Evolutionary conservation across 1,140 invertebrate genomes (phyloP).

Genomic region (Drosophila neocordata): DNA sequence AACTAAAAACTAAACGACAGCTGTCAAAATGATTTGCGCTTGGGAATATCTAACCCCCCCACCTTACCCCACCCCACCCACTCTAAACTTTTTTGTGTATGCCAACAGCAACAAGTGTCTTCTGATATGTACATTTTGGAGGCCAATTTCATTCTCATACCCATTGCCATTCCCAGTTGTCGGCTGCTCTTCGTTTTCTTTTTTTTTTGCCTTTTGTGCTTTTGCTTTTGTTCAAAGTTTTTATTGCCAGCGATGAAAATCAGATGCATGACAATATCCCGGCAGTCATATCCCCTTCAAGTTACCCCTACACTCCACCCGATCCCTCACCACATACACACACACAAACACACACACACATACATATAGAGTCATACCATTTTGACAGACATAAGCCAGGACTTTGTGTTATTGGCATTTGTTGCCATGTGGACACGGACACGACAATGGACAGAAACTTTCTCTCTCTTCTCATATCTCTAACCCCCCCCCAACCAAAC

Average conservation of each 20-base stretch:
- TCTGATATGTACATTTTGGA: background rate
- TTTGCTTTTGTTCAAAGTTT: slow-evolving; percentile 20
- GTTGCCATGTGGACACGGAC: slow-evolving; percentile 35
- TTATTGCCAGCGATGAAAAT: slow-evolving; percentile 21
- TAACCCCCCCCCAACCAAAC: slow-evolving; percentile 10
- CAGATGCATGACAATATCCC: slow-evolving; percentile 8
- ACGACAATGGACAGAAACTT: slow-evolving; percentile 5
- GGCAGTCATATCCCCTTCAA: slow-evolving; percentile 9
- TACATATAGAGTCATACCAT: slow-evolving; percentile 14
- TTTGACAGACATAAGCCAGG: slow-evolving; percentile 62
- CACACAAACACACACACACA: background rate
- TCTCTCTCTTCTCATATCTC: no score
- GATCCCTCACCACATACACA: background rate
- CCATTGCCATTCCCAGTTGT: slow-evolving; percentile 1
- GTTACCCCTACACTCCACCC: no score
- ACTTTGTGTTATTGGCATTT: slow-evolving; percentile 51
- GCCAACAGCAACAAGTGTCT: slow-evolving; percentile 14
- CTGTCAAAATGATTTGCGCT: slow-evolving; percentile 75
- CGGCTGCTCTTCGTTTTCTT: background rate
- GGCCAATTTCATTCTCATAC: background rate
- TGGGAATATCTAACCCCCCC: slow-evolving; percentile 42
- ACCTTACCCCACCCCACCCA: background rate
- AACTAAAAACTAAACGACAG: slow-evolving; percentile 46
- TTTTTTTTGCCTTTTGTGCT: background rate
- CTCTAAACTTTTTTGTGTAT: background rate